Conservation (phyloP, 2,113 vertebrate species). For the Nyctereutes procyonoides region DNA sequence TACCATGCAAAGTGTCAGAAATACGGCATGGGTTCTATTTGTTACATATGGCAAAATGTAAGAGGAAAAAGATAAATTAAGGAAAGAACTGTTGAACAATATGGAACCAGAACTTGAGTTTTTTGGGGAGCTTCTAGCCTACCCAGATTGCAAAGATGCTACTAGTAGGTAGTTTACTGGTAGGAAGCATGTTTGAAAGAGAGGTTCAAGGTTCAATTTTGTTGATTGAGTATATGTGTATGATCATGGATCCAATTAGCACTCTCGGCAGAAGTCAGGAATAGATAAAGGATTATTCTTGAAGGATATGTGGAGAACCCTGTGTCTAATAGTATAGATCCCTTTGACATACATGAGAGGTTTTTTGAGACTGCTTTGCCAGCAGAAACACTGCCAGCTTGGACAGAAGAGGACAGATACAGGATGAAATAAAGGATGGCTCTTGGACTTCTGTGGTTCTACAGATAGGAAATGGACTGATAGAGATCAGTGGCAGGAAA, state of each 20-base stretch:
- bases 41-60: neutral
- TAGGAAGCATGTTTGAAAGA: neutral
- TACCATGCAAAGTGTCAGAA: neutral
- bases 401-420: neutral
- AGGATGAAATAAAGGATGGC: neutral
- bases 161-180: neutral
- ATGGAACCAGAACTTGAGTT: neutral
- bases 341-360: neutral
- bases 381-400: neutral
- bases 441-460: neutral
- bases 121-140: neutral
- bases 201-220: neutral
- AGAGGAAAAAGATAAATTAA: conserved; percentile 2
- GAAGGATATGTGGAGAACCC: neutral
- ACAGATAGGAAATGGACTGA: neutral
- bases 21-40: neutral
- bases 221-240: neutral
- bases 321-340: neutral
- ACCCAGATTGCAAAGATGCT: neutral
- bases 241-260: neutral
- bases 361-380: neutral
- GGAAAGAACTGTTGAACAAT: neutral
- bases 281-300: neutral
- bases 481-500: neutral
- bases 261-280: neutral